These are phyloP conservation scores for Euphydryas editha DNA, from an alignment of 2,888 invertebrate species.

Conservation along the genomic window DNA sequence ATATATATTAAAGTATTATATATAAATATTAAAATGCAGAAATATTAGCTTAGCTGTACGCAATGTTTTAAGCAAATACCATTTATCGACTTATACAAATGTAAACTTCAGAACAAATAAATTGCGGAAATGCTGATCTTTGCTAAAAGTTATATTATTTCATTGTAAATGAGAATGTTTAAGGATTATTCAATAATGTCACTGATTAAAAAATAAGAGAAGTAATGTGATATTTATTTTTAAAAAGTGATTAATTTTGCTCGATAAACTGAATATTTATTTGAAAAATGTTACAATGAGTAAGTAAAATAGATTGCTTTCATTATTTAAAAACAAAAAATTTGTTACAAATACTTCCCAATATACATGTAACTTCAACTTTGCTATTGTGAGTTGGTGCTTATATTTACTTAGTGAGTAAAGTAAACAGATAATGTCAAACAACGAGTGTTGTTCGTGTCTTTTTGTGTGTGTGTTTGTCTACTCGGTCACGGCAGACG, in stretches of 20 bases:
- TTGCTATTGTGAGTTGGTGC: constrained; percentile 36
- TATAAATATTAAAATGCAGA: constrained; percentile 8
- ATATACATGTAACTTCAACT: constrained; percentile 14
- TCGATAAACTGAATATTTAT: too few relatives aligned
- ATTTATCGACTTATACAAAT: constrained; percentile 11
- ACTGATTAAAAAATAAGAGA: neutral
- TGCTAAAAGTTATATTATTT: neutral
- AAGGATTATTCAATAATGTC: neutral
- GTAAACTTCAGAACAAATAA: constrained; percentile 7
- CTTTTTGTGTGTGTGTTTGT: constrained; percentile 64
- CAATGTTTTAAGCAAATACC: constrained; percentile 17
- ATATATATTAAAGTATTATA: neutral
- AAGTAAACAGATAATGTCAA: constrained; percentile 70
- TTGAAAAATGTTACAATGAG: neutral
- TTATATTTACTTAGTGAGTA: constrained; percentile 58
- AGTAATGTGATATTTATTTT: neutral
- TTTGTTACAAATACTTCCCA: constrained; percentile 19
- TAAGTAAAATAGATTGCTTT: neutral
- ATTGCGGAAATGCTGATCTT: neutral
- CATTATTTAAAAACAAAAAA: too few relatives aligned
- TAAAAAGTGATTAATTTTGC: neutral
- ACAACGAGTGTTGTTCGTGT: constrained; percentile 62
- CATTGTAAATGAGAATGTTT: neutral
- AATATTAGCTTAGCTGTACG: constrained; percentile 12
- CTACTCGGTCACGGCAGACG: constrained; percentile 75